Evolutionary conservation across 1,140 invertebrate species (phyloP).

Genomic region (Penaeus japonicus): DNA sequence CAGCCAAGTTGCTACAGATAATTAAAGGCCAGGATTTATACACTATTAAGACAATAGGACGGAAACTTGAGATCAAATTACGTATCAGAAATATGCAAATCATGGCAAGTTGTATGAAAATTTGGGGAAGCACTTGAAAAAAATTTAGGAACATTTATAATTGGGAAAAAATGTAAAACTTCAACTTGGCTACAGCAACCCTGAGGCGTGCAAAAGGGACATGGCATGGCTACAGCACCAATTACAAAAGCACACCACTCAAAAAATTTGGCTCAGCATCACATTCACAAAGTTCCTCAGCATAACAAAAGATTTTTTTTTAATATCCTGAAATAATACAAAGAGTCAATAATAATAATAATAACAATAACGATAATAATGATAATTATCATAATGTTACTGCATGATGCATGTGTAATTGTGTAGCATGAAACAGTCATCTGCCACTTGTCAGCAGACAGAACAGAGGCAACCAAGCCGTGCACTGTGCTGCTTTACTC

Average conservation of each 20-base stretch:
- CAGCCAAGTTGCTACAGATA: too few relatives aligned
- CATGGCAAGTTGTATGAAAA: too few relatives aligned
- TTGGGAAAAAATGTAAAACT: background rate
- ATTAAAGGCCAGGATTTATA: too few relatives aligned
- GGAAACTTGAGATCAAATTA: too few relatives aligned
- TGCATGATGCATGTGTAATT: constrained; percentile 29
- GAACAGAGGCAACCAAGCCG: constrained; percentile 2
- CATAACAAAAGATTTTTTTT: constrained; percentile 35
- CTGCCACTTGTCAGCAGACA: background rate
- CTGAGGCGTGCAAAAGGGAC: background rate
- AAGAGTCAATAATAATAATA: constrained; percentile 70
- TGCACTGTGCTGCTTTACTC: constrained; percentile 28
- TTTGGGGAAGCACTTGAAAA: too few relatives aligned
- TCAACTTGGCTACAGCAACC: constrained; percentile 2
- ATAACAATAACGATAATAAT: constrained; percentile 86
- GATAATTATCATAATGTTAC: constrained; percentile 71
- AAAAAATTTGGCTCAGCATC: constrained; percentile 13
- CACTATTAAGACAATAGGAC: too few relatives aligned
- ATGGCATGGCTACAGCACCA: constrained; percentile 29
- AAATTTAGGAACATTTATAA: too few relatives aligned
- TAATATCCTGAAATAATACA: constrained; percentile 54
- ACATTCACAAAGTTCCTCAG: constrained; percentile 17
- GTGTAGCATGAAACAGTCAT: constrained; percentile 18
- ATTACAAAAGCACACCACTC: constrained; percentile 32
- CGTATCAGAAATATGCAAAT: too few relatives aligned